Base-by-base conservation (phyloP, 1,140 invertebrate species). In the Solen grandis region DNA sequence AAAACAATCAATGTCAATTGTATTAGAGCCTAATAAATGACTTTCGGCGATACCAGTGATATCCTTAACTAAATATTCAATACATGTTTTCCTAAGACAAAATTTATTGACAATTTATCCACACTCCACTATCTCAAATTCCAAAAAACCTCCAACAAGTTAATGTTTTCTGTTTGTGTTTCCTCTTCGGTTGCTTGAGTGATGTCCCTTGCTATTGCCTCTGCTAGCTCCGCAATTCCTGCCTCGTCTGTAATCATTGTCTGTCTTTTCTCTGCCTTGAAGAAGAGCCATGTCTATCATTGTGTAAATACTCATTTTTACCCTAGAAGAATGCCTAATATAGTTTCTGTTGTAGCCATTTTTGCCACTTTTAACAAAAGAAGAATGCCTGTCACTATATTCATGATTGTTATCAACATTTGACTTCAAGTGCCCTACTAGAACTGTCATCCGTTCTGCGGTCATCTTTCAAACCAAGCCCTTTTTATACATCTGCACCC, bases 231-330 rank as follows among this genome's bases (percentile, higher is more conserved):
- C n/a, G n/a, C n/a, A n/a, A n/a, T n/a, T n/a, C n/a, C n/a, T n/a
- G 54, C 54, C 54, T 8, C 54, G 5, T 8, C 54, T 4, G 5
- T 27, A 4, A 5, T 55, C n/a, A 19, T 55, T 55, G n/a, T 27
- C 54, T 27, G n/a, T 19, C n/a, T 5, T 4, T 5, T 55, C 57
- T 31, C 25, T n/a, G 2, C 29, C n/a, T 31, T 59, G 57, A 59
- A 59, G 35, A 27, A 59, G 57, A 59, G 35, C 5, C 10, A 16
- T 59, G 25, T 59, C 57, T 59, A 4, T 59, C 57, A 59, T 59
- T 27, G 29, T 55, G 54, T 5, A 10, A 10, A 59, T 29, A 1
- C n/a, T n/a, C n/a, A n/a, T n/a, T n/a, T n/a, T n/a, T n/a, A n/a
- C n/a, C n/a, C n/a, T n/a, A n/a, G n/a, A n/a, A n/a, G n/a, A n/a